These are phyloP conservation scores for Cephus spinipes DNA, from an alignment of 2,888 invertebrate genomes.

Conservation along the genomic window DNA sequence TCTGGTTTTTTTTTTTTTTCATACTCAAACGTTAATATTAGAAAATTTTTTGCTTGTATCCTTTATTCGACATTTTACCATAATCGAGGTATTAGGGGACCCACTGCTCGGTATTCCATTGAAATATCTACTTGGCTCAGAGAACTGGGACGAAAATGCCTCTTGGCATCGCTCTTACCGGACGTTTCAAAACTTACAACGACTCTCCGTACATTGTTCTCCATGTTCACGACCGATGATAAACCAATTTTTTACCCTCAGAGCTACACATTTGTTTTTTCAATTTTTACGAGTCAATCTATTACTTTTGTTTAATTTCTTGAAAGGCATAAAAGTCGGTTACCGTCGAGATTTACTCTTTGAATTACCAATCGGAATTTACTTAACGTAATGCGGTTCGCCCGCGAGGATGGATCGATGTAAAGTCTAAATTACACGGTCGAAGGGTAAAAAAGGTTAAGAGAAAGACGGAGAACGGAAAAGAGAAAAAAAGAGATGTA, in stretches of 20 bases:
- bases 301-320: not conserved
- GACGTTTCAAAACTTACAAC: not conserved
- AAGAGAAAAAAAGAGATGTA: not conserved
- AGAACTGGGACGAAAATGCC: not conserved
- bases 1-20: not conserved
- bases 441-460: not conserved
- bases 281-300: not conserved
- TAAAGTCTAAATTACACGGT: slow-evolving; percentile 5
- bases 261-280: not conserved
- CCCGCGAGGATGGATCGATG: slow-evolving; percentile 37
- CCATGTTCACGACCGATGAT: not conserved
- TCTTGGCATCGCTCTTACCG: not conserved
- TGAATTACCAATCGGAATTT: slow-evolving; percentile 30
- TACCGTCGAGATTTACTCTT: not conserved
- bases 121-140: not conserved
- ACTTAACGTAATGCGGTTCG: slow-evolving; percentile 39
- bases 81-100: not conserved
- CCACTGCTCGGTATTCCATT: not conserved
- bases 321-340: not conserved
- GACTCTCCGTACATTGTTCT: not conserved
- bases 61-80: not conserved
- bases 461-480: slow-evolving; percentile 7
- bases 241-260: not conserved
- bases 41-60: not conserved
- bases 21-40: not conserved